Evolutionary conservation across 2,888 invertebrate species (phyloP).

Genomic region (Torymus tubicola): DNA sequence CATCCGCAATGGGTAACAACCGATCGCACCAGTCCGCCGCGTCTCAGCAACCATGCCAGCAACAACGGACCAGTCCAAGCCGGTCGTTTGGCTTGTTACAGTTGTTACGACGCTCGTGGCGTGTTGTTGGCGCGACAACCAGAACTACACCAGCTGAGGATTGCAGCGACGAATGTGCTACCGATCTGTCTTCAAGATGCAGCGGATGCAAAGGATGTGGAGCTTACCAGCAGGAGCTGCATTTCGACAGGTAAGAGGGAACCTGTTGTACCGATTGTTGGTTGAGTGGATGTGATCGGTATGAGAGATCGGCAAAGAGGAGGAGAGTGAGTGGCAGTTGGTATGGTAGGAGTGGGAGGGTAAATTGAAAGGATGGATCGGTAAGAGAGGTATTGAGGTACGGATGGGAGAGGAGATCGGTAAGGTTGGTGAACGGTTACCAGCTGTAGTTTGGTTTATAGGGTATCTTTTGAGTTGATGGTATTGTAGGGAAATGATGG

Average conservation of each 20-base stretch:
- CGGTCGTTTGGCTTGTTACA: constrained; percentile 80
- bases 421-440: too few species aligned
- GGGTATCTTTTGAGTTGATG: too few species aligned
- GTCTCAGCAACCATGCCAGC: too few species aligned
- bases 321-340: too few species aligned
- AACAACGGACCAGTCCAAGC: background rate
- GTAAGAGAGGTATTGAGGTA: too few species aligned
- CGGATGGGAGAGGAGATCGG: too few species aligned
- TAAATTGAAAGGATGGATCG: too few species aligned
- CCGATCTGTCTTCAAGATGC: constrained; percentile 70
- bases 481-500: too few species aligned
- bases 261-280: constrained; percentile 40
- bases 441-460: too few species aligned
- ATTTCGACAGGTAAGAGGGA: constrained; percentile 71
- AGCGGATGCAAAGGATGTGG: constrained; percentile 71
- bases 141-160: constrained; percentile 58
- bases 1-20: constrained; percentile 43
- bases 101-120: constrained; percentile 85
- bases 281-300: too few species aligned
- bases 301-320: constrained; percentile 2
- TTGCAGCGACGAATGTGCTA: constrained; percentile 68
- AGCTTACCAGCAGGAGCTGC: constrained; percentile 70
- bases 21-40: constrained; percentile 33
- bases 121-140: constrained; percentile 78
- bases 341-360: too few species aligned